Evolutionary conservation across 2,888 invertebrate species (phyloP), one percentile per base, ranked within the genome.

Genomic region (Hanleya hanleyi): DNA sequence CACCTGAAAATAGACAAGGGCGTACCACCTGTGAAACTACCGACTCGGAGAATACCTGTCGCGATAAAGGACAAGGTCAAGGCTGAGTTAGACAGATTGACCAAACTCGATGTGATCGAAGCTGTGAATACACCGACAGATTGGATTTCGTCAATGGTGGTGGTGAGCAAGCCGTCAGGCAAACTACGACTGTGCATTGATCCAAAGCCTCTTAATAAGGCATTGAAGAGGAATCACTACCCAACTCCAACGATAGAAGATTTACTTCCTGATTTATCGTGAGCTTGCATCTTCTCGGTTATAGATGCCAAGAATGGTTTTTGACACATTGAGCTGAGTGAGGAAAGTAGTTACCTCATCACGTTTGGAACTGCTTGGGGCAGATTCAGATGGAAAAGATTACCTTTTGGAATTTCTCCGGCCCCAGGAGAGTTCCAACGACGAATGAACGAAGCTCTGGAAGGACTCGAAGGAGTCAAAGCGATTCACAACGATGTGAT

Each of bases 341-440:
- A 74, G 7, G 69, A 76, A 38, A 73, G 67, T 32, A 70, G 72
- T 35, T 47, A 57, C 18, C 65, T 78, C 1, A 83, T 79, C 18
- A 81, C 75, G 18, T 78, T 82, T 62, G 69, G 67, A 29, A 81
- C 78, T 12, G 76, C 77, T 1, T 81, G 72, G 62, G 80, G 78
- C 3, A 47, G 79, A 47, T 84, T 78, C 47, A 29, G 79, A 29
- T 81, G 81, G 79, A 51, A 37, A 0, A 49, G 73, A 38, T 71
- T 81, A 69, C 78, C 78, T 32, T 81, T 80, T 66, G 76, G 80
- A 32, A 78, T 83, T 9, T 69, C 71, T 0, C 70, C 71, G 22
- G 75, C 76, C 0, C 73, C 77, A n/a, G 81, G 81, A 71, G 61
- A 75, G 15, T 82, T 81, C 41, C 77, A 81, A 37, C 26, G 74